phyloP scores from a whole-genome alignment of 2,888 invertebrate species.

The Apotomis betuletana region DNA sequence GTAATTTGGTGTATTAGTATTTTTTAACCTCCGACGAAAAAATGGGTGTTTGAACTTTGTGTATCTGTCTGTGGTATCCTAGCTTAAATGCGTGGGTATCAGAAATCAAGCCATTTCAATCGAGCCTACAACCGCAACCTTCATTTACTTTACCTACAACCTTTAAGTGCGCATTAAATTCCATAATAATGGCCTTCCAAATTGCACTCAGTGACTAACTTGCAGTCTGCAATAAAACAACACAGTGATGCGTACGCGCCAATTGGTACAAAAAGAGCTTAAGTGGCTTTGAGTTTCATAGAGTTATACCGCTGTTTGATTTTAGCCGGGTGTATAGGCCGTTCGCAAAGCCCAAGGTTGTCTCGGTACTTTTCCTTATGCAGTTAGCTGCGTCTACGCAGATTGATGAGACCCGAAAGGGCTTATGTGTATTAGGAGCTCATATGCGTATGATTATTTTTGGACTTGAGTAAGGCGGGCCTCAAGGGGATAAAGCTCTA shows the following conservation, averaged over 20 bases:
- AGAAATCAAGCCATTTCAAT: not conserved
- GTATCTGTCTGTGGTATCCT: not conserved
- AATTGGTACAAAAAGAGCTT: not conserved
- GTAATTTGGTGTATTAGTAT: too few relatives aligned
- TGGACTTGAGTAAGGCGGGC: not conserved
- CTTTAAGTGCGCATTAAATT: constrained; percentile 24
- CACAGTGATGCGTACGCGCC: constrained; percentile 18
- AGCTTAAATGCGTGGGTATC: not conserved
- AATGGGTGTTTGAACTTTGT: too few relatives aligned
- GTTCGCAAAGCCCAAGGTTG: constrained; percentile 36
- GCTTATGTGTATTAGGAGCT: not conserved
- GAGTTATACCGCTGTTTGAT: not conserved
- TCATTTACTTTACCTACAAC: constrained; percentile 26
- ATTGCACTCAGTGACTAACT: constrained; percentile 33
- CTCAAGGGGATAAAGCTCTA: not conserved
- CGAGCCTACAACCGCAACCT: not conserved
- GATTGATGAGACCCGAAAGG: not conserved
- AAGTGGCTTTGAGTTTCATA: not conserved
- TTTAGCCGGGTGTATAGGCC: not conserved
- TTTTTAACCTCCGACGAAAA: too few relatives aligned
- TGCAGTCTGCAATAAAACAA: constrained; percentile 32
- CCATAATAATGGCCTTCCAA: constrained; percentile 31
- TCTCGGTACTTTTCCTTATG: constrained; percentile 37
- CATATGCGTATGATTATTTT: not conserved
- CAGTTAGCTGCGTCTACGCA: constrained; percentile 14